Conservation (phyloP, 2,797 vertebrate species). For the Trichosurus vulpecula region DNA sequence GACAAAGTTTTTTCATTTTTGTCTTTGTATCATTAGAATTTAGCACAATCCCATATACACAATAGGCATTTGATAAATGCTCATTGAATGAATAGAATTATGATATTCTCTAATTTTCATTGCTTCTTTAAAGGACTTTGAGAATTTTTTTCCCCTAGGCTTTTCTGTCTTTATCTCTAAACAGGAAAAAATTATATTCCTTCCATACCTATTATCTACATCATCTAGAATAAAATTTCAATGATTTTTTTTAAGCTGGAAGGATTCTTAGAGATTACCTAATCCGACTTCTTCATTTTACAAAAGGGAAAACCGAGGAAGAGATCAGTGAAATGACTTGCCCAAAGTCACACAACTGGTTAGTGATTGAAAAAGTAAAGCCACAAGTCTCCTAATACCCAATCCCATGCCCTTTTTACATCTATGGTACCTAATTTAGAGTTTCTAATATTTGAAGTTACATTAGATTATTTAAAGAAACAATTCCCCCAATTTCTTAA, state of each 20-base stretch:
- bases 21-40: neutral
- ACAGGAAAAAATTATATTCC: neutral
- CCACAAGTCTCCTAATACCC: neutral
- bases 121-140: neutral
- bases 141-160: neutral
- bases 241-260: neutral
- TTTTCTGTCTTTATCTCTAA: neutral
- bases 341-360: neutral
- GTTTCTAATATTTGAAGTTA: neutral
- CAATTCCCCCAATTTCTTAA: neutral
- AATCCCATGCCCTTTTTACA: neutral
- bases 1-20: neutral
- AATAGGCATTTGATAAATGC: neutral
- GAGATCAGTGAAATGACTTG: neutral
- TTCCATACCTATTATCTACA: neutral
- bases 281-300: slow-evolving; percentile 10
- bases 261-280: neutral
- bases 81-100: neutral
- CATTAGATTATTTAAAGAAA: neutral
- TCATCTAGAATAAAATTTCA: neutral
- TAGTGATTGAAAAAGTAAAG: slow-evolving; percentile 2
- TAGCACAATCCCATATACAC: neutral
- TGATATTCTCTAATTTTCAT: neutral
- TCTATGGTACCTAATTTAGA: neutral
- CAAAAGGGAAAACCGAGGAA: neutral